phyloP scores from a whole-genome alignment of 1,140 invertebrate species.

The Phenacoccus solenopsis region DNA sequence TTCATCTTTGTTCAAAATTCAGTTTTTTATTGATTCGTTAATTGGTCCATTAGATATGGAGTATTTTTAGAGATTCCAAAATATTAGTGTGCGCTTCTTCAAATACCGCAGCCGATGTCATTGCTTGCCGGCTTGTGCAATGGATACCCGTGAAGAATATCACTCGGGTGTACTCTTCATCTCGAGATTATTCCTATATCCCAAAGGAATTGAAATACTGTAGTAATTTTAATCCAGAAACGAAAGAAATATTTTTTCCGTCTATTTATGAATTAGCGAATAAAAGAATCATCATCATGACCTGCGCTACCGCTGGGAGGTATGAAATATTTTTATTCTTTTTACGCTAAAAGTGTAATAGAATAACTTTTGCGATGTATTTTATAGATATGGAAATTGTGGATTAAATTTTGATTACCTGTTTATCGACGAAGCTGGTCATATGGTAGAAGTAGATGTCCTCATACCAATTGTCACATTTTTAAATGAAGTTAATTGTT shows the following conservation, averaged over 20 bases:
- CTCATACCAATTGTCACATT: conserved; percentile 52
- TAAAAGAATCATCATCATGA: not conserved
- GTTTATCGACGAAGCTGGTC: conserved; percentile 82
- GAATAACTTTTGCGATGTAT: conserved; percentile 44
- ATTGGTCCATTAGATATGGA: not conserved
- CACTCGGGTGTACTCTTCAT: conserved; percentile 22
- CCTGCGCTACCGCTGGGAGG: not conserved
- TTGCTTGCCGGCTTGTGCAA: conserved; percentile 29
- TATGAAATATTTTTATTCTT: not conserved
- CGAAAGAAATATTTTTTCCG: conserved; percentile 10
- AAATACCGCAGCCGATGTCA: conserved; percentile 43
- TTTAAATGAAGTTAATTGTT: not conserved
- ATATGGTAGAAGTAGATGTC: conserved; percentile 77
- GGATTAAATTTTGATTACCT: conserved; percentile 69
- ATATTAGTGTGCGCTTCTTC: conserved; percentile 42
- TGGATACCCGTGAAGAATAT: conserved; percentile 21
- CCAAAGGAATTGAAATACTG: conserved; percentile 1
- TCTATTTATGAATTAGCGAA: not conserved
- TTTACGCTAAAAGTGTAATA: no score
- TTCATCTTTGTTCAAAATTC: not conserved
- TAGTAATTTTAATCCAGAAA: conserved; percentile 11
- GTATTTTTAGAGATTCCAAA: not conserved
- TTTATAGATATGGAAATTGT: conserved; percentile 44
- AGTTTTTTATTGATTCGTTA: not conserved
- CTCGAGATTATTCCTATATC: not conserved